A percentile compares a stretch with the other conserved stretches of the same genome.
Evolutionary conservation across 2,113 vertebrate genomes (phyloP).

Genomic region (Corvus cornix): DNA sequence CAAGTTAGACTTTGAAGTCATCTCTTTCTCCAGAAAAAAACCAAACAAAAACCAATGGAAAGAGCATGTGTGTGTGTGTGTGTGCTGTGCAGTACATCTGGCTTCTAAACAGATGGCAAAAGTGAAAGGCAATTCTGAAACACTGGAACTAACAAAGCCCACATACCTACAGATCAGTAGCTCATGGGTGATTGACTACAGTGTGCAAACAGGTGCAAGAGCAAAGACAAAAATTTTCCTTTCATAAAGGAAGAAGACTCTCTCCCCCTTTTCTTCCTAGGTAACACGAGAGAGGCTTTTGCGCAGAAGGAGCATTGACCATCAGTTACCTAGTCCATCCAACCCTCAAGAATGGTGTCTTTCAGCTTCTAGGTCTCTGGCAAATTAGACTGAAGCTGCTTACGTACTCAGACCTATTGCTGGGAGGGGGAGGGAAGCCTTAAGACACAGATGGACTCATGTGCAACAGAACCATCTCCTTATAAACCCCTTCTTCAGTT

Average conservation of each 20-base stretch:
- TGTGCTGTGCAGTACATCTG: background rate
- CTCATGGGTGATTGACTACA: background rate
- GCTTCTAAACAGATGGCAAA: background rate
- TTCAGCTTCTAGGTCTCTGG: background rate
- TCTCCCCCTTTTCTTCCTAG: background rate
- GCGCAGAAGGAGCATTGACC: background rate
- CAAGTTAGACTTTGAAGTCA: background rate
- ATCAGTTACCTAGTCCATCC: background rate
- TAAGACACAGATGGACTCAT: accelerated
- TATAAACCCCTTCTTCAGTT: background rate
- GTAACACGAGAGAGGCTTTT: background rate
- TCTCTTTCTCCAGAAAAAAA: background rate
- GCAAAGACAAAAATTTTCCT: background rate
- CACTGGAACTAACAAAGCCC: background rate
- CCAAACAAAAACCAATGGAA: background rate
- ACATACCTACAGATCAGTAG: background rate
- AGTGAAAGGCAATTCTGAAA: background rate
- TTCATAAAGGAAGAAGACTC: background rate
- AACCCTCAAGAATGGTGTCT: accelerated
- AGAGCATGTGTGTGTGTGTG: background rate
- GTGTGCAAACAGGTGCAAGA: background rate
- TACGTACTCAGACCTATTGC: background rate
- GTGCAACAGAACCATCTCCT: background rate
- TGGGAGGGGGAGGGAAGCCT: background rate
- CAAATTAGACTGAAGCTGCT: background rate